phyloP scores from a whole-genome alignment of 1,140 invertebrate genomes.

The Drosophila prosaltans region DNA sequence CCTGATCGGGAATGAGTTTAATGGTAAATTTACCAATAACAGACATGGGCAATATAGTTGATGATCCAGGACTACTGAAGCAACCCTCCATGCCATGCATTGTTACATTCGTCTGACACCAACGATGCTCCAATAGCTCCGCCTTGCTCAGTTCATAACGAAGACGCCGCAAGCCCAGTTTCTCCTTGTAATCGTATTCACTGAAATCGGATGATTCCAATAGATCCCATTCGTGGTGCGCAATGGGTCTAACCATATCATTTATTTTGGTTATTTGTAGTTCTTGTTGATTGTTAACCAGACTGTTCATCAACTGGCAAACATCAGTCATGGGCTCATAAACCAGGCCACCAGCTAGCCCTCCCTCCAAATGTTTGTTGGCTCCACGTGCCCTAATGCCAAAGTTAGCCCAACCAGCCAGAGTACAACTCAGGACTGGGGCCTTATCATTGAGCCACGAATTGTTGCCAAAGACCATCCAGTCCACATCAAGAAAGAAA shows the following conservation, averaged over 20 bases:
- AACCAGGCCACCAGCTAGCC: slow-evolving; percentile 34
- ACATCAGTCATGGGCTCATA: slow-evolving; percentile 50
- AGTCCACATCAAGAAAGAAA: slow-evolving; percentile 46
- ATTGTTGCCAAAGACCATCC: slow-evolving; percentile 35
- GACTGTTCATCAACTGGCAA: slow-evolving; percentile 41
- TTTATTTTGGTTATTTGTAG: slow-evolving; percentile 20
- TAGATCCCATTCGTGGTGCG: slow-evolving; percentile 26
- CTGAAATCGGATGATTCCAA: slow-evolving; percentile 34
- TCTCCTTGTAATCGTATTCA: slow-evolving; percentile 38
- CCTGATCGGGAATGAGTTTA: slow-evolving; percentile 44
- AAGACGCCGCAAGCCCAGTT: slow-evolving; percentile 24
- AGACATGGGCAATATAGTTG: slow-evolving; percentile 23
- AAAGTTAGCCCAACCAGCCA: slow-evolving; percentile 40
- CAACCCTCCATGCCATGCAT: slow-evolving; percentile 47
- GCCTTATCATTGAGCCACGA: slow-evolving; percentile 30
- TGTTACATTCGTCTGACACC: slow-evolving; percentile 32
- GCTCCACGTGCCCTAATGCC: slow-evolving; percentile 24
- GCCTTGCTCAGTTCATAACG: slow-evolving; percentile 25
- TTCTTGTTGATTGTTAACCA: slow-evolving; percentile 28
- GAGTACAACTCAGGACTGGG: slow-evolving; percentile 36
- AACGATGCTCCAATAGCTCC: slow-evolving; percentile 33
- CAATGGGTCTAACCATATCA: not conserved
- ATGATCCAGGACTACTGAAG: slow-evolving; percentile 10
- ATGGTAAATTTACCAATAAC: slow-evolving; percentile 44
- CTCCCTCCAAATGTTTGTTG: slow-evolving; percentile 38